Evolutionary conservation across 2,888 invertebrate species (phyloP), one percentile per base, ranked within the genome.

Genomic region (Colostygia pectinataria): DNA sequence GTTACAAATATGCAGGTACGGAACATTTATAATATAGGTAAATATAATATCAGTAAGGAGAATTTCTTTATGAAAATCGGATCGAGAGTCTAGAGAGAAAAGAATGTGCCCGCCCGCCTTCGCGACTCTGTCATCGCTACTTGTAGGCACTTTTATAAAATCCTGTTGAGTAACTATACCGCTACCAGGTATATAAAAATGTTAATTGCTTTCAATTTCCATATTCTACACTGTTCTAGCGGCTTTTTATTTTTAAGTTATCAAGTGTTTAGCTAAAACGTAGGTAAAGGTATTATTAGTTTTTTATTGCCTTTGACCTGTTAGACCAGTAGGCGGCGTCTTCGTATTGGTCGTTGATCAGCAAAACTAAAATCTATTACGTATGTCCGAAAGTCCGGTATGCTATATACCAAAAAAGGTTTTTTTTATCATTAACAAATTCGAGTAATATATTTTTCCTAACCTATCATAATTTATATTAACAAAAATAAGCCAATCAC

Each of bases 31-130:
- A 84, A 84, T 88, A 90, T 87, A 40, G 31, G 40, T 40, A 90
- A 90, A 88, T 90, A 90, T 89, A 90, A 90, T 90, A 91, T 90
- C 88, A 90, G 90, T 90, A 90, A 81, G 86, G 84, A 84, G 90
- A 90, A 91, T 89, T 90, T 88, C 82, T 86, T 86, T 90, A 90
- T 91, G 90, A 90, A 90, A 89, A 89, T 86, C 84, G 76, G 90
- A 84, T 86, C 83, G 77, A 73, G 73, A 75, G 75, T 71, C 71
- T 74, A 77, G 86, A 84, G 86, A 83, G 88, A 83, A 84, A 91
- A 86, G 80, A 80, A 81, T 83, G 80, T 78, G 75, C 66, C 69
- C 66, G 65, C 71, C 69, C 67, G 65, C 70, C 71, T 63, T 65
- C 74, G 70, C 71, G 78, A 74, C 74, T 71, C 68, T 64, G 68